These are phyloP conservation scores for Kryphioiulus occultus DNA, from an alignment of 2,888 invertebrate genomes.

Conservation along the genomic window DNA sequence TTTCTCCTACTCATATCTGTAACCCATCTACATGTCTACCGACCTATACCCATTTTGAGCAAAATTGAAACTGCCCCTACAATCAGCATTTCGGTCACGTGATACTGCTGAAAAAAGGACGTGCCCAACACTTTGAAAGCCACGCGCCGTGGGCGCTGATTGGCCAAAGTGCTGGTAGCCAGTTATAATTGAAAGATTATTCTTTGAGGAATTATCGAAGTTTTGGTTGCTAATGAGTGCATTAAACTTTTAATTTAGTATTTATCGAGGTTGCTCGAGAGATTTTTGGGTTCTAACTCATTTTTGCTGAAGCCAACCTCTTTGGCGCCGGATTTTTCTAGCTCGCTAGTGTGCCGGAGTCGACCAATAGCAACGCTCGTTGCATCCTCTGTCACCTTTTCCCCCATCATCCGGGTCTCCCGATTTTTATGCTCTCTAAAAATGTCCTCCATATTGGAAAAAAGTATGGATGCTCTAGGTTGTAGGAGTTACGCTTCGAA, in stretches of 20 bases:
- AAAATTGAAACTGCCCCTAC: not conserved
- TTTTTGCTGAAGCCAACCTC: not conserved
- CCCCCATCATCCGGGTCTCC: constrained; percentile 45
- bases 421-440: constrained; percentile 6
- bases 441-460: constrained; percentile 49
- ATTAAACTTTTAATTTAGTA: not conserved
- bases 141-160: not conserved
- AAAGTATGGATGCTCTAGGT: constrained; percentile 42
- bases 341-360: not conserved
- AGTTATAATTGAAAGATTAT: not conserved
- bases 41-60: not conserved
- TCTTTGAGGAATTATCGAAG: not conserved
- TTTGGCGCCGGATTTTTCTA: not conserved
- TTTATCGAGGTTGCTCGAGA: not conserved
- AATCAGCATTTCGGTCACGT: not conserved
- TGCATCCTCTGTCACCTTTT: not conserved
- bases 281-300: not conserved
- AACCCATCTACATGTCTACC: no score
- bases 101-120: not conserved
- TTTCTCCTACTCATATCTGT: not conserved
- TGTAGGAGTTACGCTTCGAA: constrained; percentile 4
- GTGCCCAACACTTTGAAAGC: not conserved
- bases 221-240: no score
- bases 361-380: not conserved
- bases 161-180: not conserved